Evolutionary conservation across 2,888 invertebrate species (phyloP).

Genomic region (Ophonus ardosiacus): DNA sequence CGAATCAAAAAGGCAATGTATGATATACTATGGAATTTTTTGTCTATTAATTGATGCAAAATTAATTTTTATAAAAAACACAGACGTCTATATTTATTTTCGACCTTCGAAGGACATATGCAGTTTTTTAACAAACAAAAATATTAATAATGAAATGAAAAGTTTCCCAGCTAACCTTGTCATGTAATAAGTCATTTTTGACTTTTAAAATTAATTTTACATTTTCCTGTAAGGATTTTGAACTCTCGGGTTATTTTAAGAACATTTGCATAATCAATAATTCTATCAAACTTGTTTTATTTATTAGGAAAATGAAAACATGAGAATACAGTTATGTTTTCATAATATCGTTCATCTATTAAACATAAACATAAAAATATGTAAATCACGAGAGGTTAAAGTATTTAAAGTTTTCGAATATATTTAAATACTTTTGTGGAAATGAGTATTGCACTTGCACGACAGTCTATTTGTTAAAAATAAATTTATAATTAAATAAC

Average conservation of each 20-base stretch:
- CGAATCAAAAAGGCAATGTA: conserved; percentile 10
- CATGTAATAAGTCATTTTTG: conserved; percentile 14
- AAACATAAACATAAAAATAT: background rate
- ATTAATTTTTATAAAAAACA: conserved; percentile 25
- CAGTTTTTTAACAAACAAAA: conserved; percentile 11
- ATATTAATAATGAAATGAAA: conserved; percentile 1
- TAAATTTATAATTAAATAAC: no score
- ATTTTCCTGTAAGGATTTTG: conserved; percentile 37
- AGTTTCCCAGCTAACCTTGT: conserved; percentile 19
- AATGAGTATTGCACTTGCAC: background rate
- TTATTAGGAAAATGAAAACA: conserved; percentile 41
- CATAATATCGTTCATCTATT: conserved; percentile 1
- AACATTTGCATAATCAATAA: conserved; percentile 55
- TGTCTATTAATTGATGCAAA: conserved; percentile 47
- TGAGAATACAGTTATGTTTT: conserved; percentile 10
- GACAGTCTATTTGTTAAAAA: no score
- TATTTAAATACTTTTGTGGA: background rate
- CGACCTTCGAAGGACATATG: conserved; percentile 49
- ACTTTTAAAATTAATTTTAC: conserved; percentile 7
- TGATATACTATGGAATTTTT: conserved; percentile 26
- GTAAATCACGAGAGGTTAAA: background rate
- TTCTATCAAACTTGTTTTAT: conserved; percentile 43
- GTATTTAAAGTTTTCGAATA: background rate
- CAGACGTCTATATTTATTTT: conserved; percentile 40
- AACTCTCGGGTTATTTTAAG: conserved; percentile 40